Base-by-base conservation (phyloP, 2,797 vertebrate genomes). In the Gymnoscopelus microlampas region DNA sequence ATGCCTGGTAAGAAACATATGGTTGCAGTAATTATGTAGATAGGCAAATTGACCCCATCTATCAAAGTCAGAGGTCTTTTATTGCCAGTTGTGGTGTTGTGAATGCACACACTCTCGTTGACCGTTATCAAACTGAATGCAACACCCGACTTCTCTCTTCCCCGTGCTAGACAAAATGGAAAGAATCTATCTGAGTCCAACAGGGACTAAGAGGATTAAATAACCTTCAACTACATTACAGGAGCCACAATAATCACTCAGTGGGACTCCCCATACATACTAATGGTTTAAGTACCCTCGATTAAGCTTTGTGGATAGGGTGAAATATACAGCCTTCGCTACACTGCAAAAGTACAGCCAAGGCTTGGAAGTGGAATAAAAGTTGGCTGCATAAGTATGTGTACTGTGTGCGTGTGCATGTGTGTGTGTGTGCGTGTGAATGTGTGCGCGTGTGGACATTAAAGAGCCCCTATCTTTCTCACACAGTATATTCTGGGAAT, bases 131-230 rank as follows among this genome's bases (percentile, higher is more conserved):
- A 39, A 76, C 53, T 63, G 47, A 70, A 23, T 19, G 60, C 53
- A 58, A 78, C 73, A 70, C 60, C 53, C 60, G 76, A 86, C 51
- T 76, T 65, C 62, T 73, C 60, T 78, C 61, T 74, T 73, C 79
- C 76, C 74, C 53, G 68, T 71, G 67, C 76, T 68, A 84, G 53
- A 75, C 78, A 74, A 78, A 78, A 74, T 29, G 69, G 14, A 80
- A 49, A 29, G 71, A 75, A 77, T 77, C 57, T 68, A 82, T 86
- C 71, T 66, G 51, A 47, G 55, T 32, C 77, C 63, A 71, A 60
- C 3, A 70, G 79, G 65, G 73, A 72, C 70, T 76, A 66, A 85
- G 71, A 80, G 77, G 83, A 87, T 84, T 85, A 88, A 84, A 73
- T 68, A 84, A 86, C 84, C 73, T 89, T 85, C 71, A 81, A 71